A percentile compares a stretch with the other conserved stretches of the same genome.
phyloP scores from a whole-genome alignment of 2,113 vertebrate species.

The Peromyscus maniculatus region DNA sequence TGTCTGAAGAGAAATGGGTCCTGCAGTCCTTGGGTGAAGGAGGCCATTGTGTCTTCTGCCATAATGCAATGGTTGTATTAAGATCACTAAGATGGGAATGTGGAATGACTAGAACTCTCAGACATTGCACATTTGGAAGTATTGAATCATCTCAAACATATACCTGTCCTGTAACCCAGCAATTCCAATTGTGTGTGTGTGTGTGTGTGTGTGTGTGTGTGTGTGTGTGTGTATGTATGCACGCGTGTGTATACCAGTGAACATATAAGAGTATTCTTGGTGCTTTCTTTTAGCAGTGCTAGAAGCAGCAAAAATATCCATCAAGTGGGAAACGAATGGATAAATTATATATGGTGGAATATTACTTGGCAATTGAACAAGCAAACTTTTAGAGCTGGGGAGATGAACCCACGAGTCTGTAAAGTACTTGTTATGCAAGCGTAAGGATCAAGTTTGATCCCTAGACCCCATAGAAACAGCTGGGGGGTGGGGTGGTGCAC shows the following conservation, averaged over 20 bases:
- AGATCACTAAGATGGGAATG: background rate
- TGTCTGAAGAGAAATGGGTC: constrained; percentile 2
- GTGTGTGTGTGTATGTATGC: background rate
- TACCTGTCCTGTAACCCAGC: background rate
- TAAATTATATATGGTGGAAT: background rate
- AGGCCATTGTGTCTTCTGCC: background rate
- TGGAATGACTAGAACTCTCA: background rate
- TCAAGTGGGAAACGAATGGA: background rate
- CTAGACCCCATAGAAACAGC: background rate
- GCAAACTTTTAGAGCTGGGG: background rate
- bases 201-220: background rate
- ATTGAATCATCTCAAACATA: background rate
- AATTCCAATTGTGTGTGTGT: background rate
- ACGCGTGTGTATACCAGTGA: background rate
- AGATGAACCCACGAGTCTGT: background rate
- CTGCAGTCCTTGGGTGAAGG: constrained; percentile 13
- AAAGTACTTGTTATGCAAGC: background rate
- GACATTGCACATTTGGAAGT: background rate
- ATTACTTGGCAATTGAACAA: background rate
- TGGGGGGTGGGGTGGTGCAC: too few relatives aligned
- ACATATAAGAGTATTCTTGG: background rate
- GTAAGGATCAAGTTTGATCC: too few relatives aligned
- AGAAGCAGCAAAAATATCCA: background rate
- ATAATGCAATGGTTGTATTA: constrained; percentile 27
- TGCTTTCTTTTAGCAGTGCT: background rate